phyloP scores from a whole-genome alignment of 2,888 invertebrate genomes.

The Morinoia aosen region DNA sequence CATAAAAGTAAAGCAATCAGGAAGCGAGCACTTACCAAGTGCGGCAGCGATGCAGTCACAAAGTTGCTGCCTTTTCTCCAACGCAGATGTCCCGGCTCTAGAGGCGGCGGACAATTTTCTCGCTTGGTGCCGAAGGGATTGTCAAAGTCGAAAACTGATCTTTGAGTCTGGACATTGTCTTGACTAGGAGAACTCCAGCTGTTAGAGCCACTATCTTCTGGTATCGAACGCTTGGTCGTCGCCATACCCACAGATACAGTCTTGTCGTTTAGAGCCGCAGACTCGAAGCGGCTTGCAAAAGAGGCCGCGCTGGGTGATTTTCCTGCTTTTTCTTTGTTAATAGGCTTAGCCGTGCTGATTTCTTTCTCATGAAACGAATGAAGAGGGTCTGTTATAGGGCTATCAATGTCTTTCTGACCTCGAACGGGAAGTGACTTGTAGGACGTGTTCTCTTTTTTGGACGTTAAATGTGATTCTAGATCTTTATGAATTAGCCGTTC shows the following conservation, averaged over 20 bases:
- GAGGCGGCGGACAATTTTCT: slow-evolving; percentile 52
- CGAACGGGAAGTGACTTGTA: neutral
- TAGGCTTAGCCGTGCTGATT: neutral
- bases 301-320: neutral
- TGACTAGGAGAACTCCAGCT: neutral
- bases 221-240: slow-evolving; percentile 37
- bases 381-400: neutral
- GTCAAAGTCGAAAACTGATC: slow-evolving; percentile 46
- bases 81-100: slow-evolving; percentile 31
- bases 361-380: neutral
- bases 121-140: slow-evolving; percentile 43
- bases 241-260: neutral
- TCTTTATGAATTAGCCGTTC: slow-evolving; percentile 47
- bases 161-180: slow-evolving; percentile 51
- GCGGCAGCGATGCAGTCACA: slow-evolving; percentile 47
- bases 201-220: slow-evolving; percentile 28
- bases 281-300: slow-evolving; percentile 19
- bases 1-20: slow-evolving; percentile 48
- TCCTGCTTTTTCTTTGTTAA: neutral
- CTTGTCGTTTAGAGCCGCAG: slow-evolving; percentile 18
- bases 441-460: neutral
- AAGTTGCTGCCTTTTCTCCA: slow-evolving; percentile 49
- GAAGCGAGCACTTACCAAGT: slow-evolving; percentile 54
- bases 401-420: neutral
- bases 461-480: slow-evolving; percentile 23